These are phyloP conservation scores for Chlorops oryzae DNA, from an alignment of 1,140 invertebrate species.

Conservation along the genomic window DNA sequence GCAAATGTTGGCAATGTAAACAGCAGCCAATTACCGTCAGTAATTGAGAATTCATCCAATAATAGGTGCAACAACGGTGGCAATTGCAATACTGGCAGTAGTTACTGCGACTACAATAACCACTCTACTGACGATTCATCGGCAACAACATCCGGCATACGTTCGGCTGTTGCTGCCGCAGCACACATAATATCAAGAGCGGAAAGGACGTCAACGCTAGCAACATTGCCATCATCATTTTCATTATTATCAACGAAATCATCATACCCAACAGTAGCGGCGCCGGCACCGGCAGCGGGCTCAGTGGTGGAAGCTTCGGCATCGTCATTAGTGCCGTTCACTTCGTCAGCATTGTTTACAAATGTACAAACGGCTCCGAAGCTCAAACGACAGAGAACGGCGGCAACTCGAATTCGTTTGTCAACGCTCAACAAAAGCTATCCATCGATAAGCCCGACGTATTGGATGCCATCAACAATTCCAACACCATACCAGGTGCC, in stretches of 20 bases:
- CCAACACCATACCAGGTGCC: constrained; percentile 68
- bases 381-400: too few relatives aligned
- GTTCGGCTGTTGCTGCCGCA: not conserved
- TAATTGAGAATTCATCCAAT: constrained; percentile 48
- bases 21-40: constrained; percentile 44
- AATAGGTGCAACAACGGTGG: constrained; percentile 21
- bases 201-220: constrained; percentile 10
- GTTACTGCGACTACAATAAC: not conserved
- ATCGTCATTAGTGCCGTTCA: not conserved
- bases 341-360: constrained; percentile 30
- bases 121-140: not conserved
- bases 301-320: not conserved
- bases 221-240: constrained; percentile 16
- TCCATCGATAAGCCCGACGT: constrained; percentile 70
- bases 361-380: too few relatives aligned
- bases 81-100: not conserved
- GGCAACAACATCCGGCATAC: constrained; percentile 21
- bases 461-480: constrained; percentile 69
- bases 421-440: constrained; percentile 53
- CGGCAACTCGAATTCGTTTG: too few relatives aligned
- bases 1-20: not conserved
- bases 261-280: constrained; percentile 16
- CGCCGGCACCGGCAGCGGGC: not conserved
- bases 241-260: constrained; percentile 12
- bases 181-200: constrained; percentile 15